Percentiles rank a stretch among this genome's conserved stretches.
These are phyloP conservation scores for Drosophila ercepeae DNA, from an alignment of 1,140 invertebrate species.

Conservation along the genomic window DNA sequence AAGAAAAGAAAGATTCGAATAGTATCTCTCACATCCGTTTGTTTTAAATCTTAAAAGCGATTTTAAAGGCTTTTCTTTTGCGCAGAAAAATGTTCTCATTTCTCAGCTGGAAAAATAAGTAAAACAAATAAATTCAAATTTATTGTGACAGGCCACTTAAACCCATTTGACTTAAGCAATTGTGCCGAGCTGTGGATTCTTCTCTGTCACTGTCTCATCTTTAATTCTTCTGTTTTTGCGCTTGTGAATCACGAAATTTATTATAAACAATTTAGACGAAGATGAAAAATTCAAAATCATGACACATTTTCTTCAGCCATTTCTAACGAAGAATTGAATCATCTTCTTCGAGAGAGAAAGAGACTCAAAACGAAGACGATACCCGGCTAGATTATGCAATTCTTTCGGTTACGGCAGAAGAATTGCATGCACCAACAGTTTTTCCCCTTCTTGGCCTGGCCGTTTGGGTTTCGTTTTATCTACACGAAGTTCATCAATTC, in stretches of 20 bases:
- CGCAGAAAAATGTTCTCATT: conserved; percentile 28
- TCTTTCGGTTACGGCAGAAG: conserved; percentile 36
- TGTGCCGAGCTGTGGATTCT: conserved; percentile 32
- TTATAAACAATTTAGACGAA: conserved; percentile 66
- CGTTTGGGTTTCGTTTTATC: conserved; percentile 40
- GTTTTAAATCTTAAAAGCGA: background rate
- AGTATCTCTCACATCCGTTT: background rate
- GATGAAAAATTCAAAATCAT: conserved; percentile 45
- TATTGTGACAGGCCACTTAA: conserved; percentile 72
- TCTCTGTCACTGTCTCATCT: background rate
- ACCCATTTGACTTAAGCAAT: conserved; percentile 59
- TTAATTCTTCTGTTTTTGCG: conserved; percentile 15
- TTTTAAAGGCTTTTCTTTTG: background rate
- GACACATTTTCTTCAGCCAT: conserved; percentile 59
- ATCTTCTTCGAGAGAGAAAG: conserved; percentile 22
- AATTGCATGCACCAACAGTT: conserved; percentile 74
- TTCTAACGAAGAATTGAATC: conserved; percentile 60
- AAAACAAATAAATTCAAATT: conserved; percentile 67
- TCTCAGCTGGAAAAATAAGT: conserved; percentile 18
- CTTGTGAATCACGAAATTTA: conserved; percentile 67
- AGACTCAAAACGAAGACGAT: background rate
- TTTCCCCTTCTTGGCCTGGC: conserved; percentile 11
- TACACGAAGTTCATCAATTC: conserved; percentile 78
- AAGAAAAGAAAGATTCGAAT: background rate
- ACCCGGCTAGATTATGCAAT: conserved; percentile 53